phyloP scores from a whole-genome alignment of 2,113 vertebrate species.

The Antechinus stuartii region DNA sequence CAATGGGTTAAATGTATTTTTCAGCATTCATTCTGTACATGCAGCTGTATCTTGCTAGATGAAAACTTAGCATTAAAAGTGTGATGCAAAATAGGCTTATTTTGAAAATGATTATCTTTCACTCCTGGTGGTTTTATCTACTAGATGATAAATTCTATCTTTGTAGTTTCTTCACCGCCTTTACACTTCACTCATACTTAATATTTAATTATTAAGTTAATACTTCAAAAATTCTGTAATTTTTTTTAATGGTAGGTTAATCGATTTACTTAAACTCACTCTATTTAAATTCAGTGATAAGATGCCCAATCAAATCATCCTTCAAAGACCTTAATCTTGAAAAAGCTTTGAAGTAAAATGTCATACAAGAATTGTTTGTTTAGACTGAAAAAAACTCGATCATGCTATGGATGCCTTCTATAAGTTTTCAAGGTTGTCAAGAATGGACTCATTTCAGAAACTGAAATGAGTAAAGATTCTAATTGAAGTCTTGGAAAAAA shows the following conservation, averaged over 20 bases:
- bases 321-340: background rate
- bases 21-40: background rate
- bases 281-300: background rate
- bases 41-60: no score
- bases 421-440: background rate
- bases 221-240: no score
- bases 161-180: no score
- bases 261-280: no score
- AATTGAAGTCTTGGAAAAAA: background rate
- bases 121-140: no score
- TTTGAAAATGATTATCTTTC: no score
- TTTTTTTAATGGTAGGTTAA: no score
- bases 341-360: background rate
- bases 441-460: background rate
- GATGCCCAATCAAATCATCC: background rate
- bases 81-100: no score
- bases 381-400: background rate
- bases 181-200: no score
- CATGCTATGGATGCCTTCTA: background rate
- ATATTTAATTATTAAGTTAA: no score
- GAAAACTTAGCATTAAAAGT: no score
- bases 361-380: background rate
- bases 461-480: background rate
- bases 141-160: no score
- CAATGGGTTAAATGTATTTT: conserved; percentile 9